Evolutionary conservation across 1,140 invertebrate species (phyloP).

Genomic region (Tetraneura akinire): DNA sequence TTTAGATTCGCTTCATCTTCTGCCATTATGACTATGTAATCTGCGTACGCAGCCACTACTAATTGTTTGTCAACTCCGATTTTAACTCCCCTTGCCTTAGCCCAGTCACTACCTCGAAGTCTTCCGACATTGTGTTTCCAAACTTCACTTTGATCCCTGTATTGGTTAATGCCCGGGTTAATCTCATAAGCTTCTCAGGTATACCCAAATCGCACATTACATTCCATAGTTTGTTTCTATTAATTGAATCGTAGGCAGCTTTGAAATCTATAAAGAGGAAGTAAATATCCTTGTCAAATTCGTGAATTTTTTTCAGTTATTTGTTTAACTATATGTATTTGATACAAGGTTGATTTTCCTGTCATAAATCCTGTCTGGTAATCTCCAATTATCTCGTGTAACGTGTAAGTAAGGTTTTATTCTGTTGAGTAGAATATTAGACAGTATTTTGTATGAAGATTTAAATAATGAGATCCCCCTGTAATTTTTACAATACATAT

Average conservation of each 20-base stretch:
- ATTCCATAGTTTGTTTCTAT: not conserved
- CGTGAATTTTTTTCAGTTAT: not conserved
- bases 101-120: not conserved
- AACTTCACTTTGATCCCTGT: not conserved
- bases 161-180: not conserved
- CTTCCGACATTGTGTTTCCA: no score
- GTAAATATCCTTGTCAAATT: conserved; percentile 32
- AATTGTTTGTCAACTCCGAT: no score
- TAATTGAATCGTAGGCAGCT: not conserved
- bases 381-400: no score
- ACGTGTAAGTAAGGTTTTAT: no score
- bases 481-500: no score
- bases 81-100: no score
- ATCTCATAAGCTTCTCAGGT: not conserved
- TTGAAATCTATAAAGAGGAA: conserved; percentile 43
- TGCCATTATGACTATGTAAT: no score
- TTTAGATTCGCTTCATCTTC: no score
- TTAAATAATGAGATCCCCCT: no score
- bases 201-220: not conserved
- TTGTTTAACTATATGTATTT: not conserved
- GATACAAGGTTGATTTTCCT: not conserved
- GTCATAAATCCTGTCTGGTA: conserved; percentile 14
- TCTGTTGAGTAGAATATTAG: no score
- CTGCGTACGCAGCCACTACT: no score
- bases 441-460: no score